Base-by-base conservation (phyloP, 2,888 invertebrate genomes). In the Eristalis tenax region DNA sequence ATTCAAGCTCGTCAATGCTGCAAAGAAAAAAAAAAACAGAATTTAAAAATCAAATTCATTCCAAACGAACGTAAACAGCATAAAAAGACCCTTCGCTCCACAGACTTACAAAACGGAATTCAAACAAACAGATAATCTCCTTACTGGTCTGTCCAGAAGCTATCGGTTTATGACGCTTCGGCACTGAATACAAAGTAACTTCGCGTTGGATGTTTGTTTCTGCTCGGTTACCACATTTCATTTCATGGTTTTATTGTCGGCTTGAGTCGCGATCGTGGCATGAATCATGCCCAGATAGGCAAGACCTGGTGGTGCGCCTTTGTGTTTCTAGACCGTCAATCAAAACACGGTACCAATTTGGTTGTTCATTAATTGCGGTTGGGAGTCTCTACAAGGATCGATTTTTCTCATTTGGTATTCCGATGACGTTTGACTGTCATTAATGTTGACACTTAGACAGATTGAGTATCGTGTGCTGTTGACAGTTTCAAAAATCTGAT, bases 261-360 rank as follows among this genome's bases (percentile, higher is more conserved):
- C 71, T 40, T n/a, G 18, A 50, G 43, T 11, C 35, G 32, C 66
- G 18, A 43, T 50, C 26, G 23, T 10, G 22, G 4, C 71, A 26
- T 85, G 73, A 80, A 76, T 85, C 81, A 81, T 68, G 22, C 11
- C 11, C 32, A 15, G 68, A 32, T 28, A 26, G 8, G 26, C 18
- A 66, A 22, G 32, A 18, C 50, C 40, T 63, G 10, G 40, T 69
- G 32, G 15, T 32, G 8, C 43, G 59, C 13, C 71, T 74, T 82
- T 82, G 35, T 23, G 23, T 75, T 43, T 56, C 82, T 71, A 61
- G 50, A 56, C 78, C 69, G 79, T 75, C 70, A 23, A 75, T 75
- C 79, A 75, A 78, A 78, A 75, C 75, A 82, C 86, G 65, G 74
- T 75, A 78, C 86, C 78, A 70, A 86, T 86, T 75, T 63, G 86